Base-by-base conservation (phyloP, 2,888 invertebrate species). In the Eupeodes latifasciatus region DNA sequence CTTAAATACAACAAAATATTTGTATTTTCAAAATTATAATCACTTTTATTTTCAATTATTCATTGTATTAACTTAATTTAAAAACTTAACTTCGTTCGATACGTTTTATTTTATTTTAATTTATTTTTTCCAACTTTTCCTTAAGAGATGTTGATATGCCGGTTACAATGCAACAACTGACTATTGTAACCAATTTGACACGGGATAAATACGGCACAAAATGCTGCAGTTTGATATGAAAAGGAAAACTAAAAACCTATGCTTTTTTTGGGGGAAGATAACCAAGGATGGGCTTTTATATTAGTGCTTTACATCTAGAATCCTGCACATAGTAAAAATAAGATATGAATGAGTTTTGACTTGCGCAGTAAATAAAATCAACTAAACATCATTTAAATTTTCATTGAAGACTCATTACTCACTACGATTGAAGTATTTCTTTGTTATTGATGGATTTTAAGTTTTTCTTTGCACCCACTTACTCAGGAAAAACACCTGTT, bases 121-220 rank as follows among this genome's bases (percentile, higher is more conserved):
- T 19, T 19, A 19, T 19, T 19, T 5, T 40, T 40, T 40, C 40
- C 40, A 40, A 40, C 5, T 40, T 40, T 40, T 36, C 53, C 40
- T 16, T 10, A 9, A 34, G 61, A 83, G 87, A 83, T 87, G 87
- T 87, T 72, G 53, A 80, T 62, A 72, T 74, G 83, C 87, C 87
- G 87, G 87, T 74, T 87, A 72, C 80, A 80, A 74, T 83, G 87
- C 87, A 83, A 80, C 71, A 87, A 87, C 87, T 87, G 87, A 87
- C 83, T 87, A 72, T 76, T 67, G 12, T 40, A 72, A 34, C 34
- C 66, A 62, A 77, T 72, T 77, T 76, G 34, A 76, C 76, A 57
- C 16, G 61, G 72, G 83, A 83, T 87, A 87, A 83, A 83, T 87
- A 87, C 80, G 51, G 64, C 51, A 47, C 36, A 47, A 71, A 82